Evolutionary conservation across 2,888 invertebrate genomes (phyloP).

Genomic region (Muschampia staudingeri): DNA sequence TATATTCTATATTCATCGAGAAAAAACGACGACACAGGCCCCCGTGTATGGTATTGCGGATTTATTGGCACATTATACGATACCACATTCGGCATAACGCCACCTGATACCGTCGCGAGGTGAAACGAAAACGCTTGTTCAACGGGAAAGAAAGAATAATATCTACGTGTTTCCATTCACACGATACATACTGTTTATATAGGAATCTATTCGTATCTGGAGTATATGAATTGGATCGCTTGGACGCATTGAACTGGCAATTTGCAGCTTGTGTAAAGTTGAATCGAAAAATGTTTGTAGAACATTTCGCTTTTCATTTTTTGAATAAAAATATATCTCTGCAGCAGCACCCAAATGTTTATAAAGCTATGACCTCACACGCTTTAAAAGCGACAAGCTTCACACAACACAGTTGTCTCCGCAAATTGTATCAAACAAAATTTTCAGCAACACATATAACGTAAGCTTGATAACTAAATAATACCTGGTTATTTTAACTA

Average conservation of each 20-base stretch:
- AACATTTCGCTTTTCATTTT: conserved; percentile 22
- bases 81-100: conserved; percentile 29
- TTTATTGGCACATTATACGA: conserved; percentile 49
- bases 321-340: conserved; percentile 3
- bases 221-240: conserved; percentile 22
- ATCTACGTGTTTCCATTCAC: conserved; percentile 16
- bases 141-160: conserved; percentile 30
- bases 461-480: neutral
- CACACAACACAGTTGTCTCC: neutral
- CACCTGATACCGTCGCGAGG: conserved; percentile 40
- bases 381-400: neutral
- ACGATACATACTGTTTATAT: neutral
- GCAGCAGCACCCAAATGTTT: neutral
- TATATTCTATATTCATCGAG: conserved; percentile 49
- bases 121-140: conserved; percentile 32
- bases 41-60: conserved; percentile 24
- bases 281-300: conserved; percentile 24
- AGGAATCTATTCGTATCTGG: neutral
- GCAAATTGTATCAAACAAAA: no score
- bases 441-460: no score
- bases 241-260: conserved; percentile 22
- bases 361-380: conserved; percentile 15
- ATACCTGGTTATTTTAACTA: no score
- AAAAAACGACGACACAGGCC: conserved; percentile 27
- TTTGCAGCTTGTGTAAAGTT: conserved; percentile 30